A percentile compares a stretch with the other conserved stretches of the same genome.
These are phyloP conservation scores for Caenorhabditis zanzibari DNA, from an alignment of 2,888 invertebrate species.

Conservation along the genomic window DNA sequence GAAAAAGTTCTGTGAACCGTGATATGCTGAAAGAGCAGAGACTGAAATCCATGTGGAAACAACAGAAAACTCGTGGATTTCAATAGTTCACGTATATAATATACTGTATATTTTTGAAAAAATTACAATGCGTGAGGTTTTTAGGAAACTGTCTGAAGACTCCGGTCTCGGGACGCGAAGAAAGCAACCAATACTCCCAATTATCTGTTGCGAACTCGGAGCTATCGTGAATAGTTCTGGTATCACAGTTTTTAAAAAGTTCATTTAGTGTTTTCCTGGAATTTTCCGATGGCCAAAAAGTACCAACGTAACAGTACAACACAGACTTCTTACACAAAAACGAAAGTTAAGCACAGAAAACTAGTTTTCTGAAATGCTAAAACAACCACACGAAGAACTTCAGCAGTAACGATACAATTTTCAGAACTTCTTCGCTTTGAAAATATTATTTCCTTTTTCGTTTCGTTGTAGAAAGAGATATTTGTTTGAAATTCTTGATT, in stretches of 20 bases:
- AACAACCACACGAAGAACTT: constrained; percentile 5
- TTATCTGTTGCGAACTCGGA: no score
- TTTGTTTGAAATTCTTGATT: no score
- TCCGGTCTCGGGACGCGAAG: no score
- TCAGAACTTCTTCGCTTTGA: not conserved
- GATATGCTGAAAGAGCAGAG: not conserved
- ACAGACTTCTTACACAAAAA: constrained; percentile 4
- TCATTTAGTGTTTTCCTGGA: no score
- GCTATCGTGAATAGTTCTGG: no score
- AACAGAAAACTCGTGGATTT: not conserved
- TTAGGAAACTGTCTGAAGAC: no score
- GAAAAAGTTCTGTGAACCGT: not conserved
- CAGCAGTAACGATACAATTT: not conserved
- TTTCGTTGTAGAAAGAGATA: no score
- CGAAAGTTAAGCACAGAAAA: not conserved
- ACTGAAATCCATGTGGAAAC: not conserved
- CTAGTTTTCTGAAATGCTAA: constrained; percentile 17
- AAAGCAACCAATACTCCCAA: no score
- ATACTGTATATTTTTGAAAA: no score
- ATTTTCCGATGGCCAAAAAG: not conserved
- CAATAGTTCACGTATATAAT: not conserved
- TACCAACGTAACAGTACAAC: not conserved
- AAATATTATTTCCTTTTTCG: no score
- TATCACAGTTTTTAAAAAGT: no score
- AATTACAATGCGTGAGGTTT: no score